phyloP scores from a whole-genome alignment of 2,888 invertebrate genomes.

The Orthosia incerta region DNA sequence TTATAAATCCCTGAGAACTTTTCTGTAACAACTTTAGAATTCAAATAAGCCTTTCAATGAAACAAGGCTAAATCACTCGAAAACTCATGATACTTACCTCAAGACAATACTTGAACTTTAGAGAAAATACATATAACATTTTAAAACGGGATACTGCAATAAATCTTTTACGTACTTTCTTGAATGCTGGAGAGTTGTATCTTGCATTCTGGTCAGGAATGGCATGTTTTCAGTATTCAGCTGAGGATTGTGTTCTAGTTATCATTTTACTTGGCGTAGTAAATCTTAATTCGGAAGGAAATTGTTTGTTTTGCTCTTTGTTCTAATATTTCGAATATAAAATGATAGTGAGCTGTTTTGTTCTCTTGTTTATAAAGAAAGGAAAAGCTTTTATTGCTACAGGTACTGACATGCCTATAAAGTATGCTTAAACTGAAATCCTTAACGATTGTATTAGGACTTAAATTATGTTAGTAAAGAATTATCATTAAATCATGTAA shows the following conservation, averaged over 20 bases:
- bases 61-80: constrained; percentile 31
- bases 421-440: too few species aligned
- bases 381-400: too few species aligned
- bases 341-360: background rate
- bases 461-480: too few species aligned
- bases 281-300: constrained; percentile 43
- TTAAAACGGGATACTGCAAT: constrained; percentile 58
- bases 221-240: constrained; percentile 58
- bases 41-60: constrained; percentile 25
- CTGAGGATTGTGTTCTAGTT: constrained; percentile 44
- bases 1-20: background rate
- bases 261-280: constrained; percentile 48
- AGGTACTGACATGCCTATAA: too few species aligned
- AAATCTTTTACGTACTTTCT: constrained; percentile 56
- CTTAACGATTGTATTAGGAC: too few species aligned
- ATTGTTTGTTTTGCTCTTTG: constrained; percentile 29
- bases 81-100: constrained; percentile 26
- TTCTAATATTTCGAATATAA: constrained; percentile 18
- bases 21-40: constrained; percentile 22
- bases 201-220: constrained; percentile 49
- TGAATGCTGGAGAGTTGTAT: constrained; percentile 37
- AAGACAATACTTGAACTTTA: constrained; percentile 30
- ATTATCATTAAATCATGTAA: too few species aligned
- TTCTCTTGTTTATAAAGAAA: too few species aligned
- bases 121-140: constrained; percentile 57